Evolutionary conservation across 2,888 invertebrate species (phyloP).

Genomic region (Elmis aenea): DNA sequence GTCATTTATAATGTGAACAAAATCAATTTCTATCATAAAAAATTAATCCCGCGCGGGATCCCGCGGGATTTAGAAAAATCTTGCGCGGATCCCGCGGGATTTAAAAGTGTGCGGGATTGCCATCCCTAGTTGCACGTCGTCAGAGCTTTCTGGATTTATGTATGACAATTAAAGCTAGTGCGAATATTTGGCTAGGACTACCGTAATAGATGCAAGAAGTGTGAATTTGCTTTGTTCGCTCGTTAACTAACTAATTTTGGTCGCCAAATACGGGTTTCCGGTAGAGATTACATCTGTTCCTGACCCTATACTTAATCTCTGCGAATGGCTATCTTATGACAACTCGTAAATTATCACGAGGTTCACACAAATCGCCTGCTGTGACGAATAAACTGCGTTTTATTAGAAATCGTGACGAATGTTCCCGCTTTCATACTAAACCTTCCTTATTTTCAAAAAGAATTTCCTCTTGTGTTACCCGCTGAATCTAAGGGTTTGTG

Average conservation of each 20-base stretch:
- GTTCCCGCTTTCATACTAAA: background rate
- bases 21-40: too few species aligned
- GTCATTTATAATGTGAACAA: too few species aligned
- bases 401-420: constrained; percentile 12
- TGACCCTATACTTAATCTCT: constrained; percentile 24
- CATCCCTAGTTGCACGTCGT: background rate
- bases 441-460: background rate
- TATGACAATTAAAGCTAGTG: background rate
- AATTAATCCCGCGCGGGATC: too few species aligned
- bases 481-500: too few species aligned
- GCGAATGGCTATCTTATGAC: constrained; percentile 22
- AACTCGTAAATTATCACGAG: constrained; percentile 21
- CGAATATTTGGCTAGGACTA: background rate
- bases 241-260: constrained; percentile 25
- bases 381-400: constrained; percentile 19
- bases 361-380: constrained; percentile 19
- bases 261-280: constrained; percentile 30
- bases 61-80: too few species aligned
- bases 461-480: background rate
- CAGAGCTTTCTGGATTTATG: background rate
- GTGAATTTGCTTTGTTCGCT: constrained; percentile 27
- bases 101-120: too few species aligned
- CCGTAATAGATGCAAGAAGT: constrained; percentile 30
- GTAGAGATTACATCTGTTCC: constrained; percentile 25
- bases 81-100: too few species aligned